These are phyloP conservation scores for Agelastica alni DNA, from an alignment of 2,888 invertebrate species.

Conservation along the genomic window DNA sequence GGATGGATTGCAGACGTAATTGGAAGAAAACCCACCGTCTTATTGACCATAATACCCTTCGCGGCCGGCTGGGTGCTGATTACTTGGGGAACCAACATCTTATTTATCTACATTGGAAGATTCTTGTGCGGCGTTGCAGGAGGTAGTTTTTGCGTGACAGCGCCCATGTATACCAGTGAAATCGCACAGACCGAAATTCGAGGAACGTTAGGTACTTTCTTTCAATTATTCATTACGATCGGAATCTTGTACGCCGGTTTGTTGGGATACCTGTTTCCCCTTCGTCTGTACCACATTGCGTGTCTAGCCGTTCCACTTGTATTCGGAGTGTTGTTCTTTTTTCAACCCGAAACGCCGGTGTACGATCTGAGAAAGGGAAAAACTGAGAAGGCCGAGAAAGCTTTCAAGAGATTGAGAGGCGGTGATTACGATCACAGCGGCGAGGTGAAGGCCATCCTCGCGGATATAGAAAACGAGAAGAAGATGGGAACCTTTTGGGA, in stretches of 20 bases:
- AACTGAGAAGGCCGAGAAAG: constrained; percentile 68
- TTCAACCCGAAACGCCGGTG: constrained; percentile 87
- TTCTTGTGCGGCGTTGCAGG: constrained; percentile 73
- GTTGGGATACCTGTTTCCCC: constrained; percentile 65
- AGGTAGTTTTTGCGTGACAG: constrained; percentile 81
- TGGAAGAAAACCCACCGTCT: constrained; percentile 74
- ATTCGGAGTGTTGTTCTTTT: constrained; percentile 72
- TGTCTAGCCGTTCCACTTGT: constrained; percentile 70
- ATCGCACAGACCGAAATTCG: constrained; percentile 82
- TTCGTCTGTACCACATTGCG: constrained; percentile 64
- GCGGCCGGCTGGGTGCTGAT: constrained; percentile 74
- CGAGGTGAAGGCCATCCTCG: constrained; percentile 59
- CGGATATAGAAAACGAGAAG: constrained; percentile 59
- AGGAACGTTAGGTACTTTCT: constrained; percentile 81
- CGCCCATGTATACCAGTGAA: constrained; percentile 85
- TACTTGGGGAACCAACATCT: constrained; percentile 66
- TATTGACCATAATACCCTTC: constrained; percentile 68
- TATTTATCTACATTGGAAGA: constrained; percentile 68
- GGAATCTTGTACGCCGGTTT: constrained; percentile 81
- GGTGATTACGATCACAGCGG: constrained; percentile 66
- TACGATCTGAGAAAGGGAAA: constrained; percentile 69
- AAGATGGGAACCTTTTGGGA: constrained; percentile 62
- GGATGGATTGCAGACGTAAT: constrained; percentile 59
- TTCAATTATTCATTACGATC: constrained; percentile 83
- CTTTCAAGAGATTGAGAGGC: constrained; percentile 76